Evolutionary conservation across 1,140 invertebrate species (phyloP).

Genomic region (Sminthurinus signatus): DNA sequence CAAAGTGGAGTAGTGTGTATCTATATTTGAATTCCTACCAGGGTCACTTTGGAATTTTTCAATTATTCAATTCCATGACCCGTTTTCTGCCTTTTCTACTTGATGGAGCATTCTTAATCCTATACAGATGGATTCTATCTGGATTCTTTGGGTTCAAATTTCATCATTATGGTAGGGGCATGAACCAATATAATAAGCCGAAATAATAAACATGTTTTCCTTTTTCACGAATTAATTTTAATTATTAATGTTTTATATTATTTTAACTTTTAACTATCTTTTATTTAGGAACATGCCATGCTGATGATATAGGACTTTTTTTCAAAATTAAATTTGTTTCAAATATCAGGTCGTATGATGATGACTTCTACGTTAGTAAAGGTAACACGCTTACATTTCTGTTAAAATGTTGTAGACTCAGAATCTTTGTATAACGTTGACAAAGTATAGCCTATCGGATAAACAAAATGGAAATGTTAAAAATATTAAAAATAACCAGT

Average conservation of each 20-base stretch:
- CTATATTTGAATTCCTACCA: constrained; percentile 27
- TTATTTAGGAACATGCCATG: constrained; percentile 17
- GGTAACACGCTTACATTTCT: no score
- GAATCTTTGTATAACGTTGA: no score
- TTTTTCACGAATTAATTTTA: not conserved
- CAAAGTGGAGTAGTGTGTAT: constrained; percentile 17
- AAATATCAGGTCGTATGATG: constrained; percentile 17
- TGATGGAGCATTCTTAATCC: constrained; percentile 11
- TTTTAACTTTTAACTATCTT: not conserved
- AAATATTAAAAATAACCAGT: no score
- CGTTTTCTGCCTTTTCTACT: constrained; percentile 17
- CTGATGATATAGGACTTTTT: constrained; percentile 22
- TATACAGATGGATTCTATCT: constrained; percentile 13
- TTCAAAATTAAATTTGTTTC: constrained; percentile 25
- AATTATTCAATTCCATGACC: constrained; percentile 20
- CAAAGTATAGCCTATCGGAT: no score
- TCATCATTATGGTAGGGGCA: constrained; percentile 17
- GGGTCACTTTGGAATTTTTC: constrained; percentile 26
- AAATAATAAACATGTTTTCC: not conserved
- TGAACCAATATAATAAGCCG: not conserved
- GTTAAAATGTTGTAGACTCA: no score
- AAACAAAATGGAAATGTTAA: no score
- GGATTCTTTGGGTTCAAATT: constrained; percentile 7
- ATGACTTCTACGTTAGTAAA: constrained; percentile 21
- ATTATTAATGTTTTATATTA: not conserved